Conservation (phyloP, 1,140 invertebrate genomes). For the Nasonia longicornis region DNA sequence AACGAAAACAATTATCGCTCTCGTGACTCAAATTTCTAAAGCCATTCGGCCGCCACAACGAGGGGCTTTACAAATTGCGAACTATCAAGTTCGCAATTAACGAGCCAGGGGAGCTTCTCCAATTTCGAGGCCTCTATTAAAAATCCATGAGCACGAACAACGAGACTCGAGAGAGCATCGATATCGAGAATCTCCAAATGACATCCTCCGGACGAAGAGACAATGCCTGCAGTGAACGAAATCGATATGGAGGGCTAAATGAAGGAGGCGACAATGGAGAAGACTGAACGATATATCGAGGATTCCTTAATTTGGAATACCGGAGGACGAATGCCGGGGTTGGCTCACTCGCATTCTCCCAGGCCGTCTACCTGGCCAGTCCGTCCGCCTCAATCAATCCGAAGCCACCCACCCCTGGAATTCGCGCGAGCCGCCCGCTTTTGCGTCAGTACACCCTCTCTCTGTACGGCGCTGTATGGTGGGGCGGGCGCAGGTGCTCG, state of each 20-base stretch:
- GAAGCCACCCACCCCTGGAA: conserved; percentile 2
- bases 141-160: neutral
- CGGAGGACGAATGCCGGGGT: neutral
- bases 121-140: neutral
- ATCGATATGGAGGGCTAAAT: neutral
- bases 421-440: neutral
- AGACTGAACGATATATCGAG: neutral
- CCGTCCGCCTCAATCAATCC: conserved; percentile 28
- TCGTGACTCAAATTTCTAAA: neutral
- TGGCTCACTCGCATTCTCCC: conserved; percentile 3
- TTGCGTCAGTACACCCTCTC: neutral
- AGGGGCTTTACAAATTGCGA: too few species aligned
- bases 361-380: conserved; percentile 15
- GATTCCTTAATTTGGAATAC: neutral
- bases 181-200: neutral
- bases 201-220: neutral
- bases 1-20: too few species aligned
- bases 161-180: neutral
- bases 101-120: neutral
- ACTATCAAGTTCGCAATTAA: neutral
- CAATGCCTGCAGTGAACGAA: neutral
- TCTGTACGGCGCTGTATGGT: neutral
- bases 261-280: neutral
- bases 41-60: too few species aligned
- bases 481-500: conserved; percentile 12